Evolutionary conservation across 2,888 invertebrate species (phyloP).

Genomic region (Salpingus planirostris): DNA sequence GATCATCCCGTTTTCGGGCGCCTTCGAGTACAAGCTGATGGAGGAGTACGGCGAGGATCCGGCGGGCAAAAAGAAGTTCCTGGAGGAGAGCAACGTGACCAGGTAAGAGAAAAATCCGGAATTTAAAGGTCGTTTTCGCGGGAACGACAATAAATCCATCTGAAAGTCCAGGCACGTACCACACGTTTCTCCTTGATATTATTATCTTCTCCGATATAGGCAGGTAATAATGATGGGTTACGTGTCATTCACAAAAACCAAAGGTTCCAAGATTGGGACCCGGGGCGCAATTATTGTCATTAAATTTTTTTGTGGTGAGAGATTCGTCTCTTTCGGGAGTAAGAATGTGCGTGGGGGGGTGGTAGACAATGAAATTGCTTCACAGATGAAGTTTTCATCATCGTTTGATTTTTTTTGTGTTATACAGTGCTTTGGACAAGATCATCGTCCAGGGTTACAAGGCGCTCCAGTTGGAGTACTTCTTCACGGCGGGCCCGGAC

Average conservation of each 20-base stretch:
- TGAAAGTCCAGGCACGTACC: too few relatives aligned
- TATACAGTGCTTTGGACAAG: conserved; percentile 85
- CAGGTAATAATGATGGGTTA: too few relatives aligned
- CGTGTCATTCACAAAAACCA: conserved; percentile 27
- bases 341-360: too few relatives aligned
- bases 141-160: too few relatives aligned
- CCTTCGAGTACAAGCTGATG: conserved; percentile 73
- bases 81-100: conserved; percentile 73
- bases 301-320: conserved; percentile 23
- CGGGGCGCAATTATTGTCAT: conserved; percentile 31
- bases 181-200: conserved; percentile 8
- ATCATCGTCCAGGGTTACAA: conserved; percentile 97
- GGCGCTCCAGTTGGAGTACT: conserved; percentile 91
- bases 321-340: too few relatives aligned
- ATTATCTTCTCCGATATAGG: conserved; percentile 32
- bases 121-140: too few relatives aligned
- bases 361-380: conserved; percentile 3
- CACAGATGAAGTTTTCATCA: not conserved
- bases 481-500: conserved; percentile 95
- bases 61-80: conserved; percentile 62
- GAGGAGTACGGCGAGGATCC: conserved; percentile 76
- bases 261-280: conserved; percentile 9
- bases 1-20: conserved; percentile 94
- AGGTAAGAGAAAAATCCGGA: conserved; percentile 65
- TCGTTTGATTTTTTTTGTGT: too few relatives aligned